Base-by-base conservation (phyloP, 2,113 vertebrate species). In the Sisor rabdophorus region DNA sequence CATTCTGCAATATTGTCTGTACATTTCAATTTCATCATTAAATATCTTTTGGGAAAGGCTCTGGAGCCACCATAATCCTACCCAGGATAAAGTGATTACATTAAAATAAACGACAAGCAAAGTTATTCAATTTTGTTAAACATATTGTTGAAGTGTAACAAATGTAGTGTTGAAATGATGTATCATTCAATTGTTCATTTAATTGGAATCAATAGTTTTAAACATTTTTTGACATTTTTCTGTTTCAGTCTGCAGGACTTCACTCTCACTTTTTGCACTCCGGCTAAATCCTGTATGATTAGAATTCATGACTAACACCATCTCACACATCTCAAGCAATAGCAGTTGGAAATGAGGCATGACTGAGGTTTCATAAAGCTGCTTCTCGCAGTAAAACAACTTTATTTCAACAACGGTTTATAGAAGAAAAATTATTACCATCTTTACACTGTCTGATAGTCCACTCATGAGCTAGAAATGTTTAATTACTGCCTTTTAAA, bases 331-430 rank as follows among this genome's bases (percentile, higher is more conserved):
- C 52, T 75, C 52, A 20, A 50, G 64, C 5, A 24, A 40, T 55
- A 36, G 28, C 20, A 50, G 26, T 19, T 59, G 32, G 32, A 70
- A 79, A 75, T 73, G 63, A 81, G 69, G 64, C 22, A 3, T 73
- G 67, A 64, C 15, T 73, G 73, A 79, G 55, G 28, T 81, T 67
- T 72, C 63, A 71, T 19, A 44, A 73, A 76, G 72, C 70, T 77
- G 81, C 30, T 19, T 71, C 61, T 44, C 40, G 68, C 47, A 71
- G 52, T 78, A 75, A 80, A 76, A 80, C 65, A n/a, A 70, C 69
- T 75, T 77, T 75, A 74, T 77, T 70, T 44, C 55, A 54, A 61
- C 58, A 47, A 73, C 52, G 55, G 30, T 26, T 75, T 53, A 71
- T 59, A 83, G 53, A 20, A 65, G 30, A 53, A 60, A 53, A 75